These are phyloP conservation scores for Pipistrellus nathusii DNA, from an alignment of 2,797 vertebrate species.

Conservation along the genomic window DNA sequence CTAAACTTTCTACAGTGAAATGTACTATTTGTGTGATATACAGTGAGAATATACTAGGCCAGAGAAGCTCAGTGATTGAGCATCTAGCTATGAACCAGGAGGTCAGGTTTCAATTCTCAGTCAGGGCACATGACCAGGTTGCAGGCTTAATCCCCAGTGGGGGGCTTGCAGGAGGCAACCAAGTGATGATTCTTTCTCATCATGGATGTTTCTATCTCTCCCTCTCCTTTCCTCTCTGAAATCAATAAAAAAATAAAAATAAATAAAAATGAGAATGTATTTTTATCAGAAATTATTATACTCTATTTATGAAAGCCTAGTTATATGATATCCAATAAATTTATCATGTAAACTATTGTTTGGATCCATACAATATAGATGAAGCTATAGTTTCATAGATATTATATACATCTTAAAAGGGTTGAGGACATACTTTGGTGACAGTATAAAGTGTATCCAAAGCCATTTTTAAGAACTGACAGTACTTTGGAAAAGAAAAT, in stretches of 20 bases:
- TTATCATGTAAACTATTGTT: slow-evolving; percentile 42
- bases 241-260: no score
- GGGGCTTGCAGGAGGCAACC: no score
- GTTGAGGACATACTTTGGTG: not conserved
- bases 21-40: not conserved
- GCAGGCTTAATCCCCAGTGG: no score
- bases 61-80: no score
- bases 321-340: not conserved
- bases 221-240: no score
- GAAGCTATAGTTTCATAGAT: slow-evolving; percentile 34
- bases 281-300: slow-evolving; percentile 19
- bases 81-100: no score
- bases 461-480: not conserved
- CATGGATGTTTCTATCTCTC: no score
- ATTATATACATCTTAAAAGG: slow-evolving; percentile 36
- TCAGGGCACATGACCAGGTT: no score
- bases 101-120: no score
- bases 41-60: not conserved
- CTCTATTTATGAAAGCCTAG: not conserved
- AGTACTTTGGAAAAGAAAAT: slow-evolving; percentile 46
- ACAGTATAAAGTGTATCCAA: not conserved
- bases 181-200: no score
- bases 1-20: slow-evolving; percentile 39
- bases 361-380: not conserved
- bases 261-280: slow-evolving; percentile 15